Conservation (phyloP, 1,140 invertebrate species). For the Drosophila auraria region DNA sequence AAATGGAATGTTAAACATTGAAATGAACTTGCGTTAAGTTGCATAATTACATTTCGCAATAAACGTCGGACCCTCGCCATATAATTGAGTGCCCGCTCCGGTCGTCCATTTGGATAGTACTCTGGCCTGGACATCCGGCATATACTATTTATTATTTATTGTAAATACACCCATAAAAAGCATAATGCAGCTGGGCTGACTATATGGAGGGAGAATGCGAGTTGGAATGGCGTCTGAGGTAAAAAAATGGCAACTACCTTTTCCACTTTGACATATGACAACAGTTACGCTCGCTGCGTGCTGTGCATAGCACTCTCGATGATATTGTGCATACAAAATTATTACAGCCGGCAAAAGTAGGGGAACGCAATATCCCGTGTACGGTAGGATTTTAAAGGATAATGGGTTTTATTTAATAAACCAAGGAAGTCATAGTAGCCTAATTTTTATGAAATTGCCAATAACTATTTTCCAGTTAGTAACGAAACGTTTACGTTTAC, state of each 20-base stretch:
- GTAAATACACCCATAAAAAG: constrained; percentile 72
- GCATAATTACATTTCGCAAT: constrained; percentile 80
- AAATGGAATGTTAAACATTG: constrained; percentile 82
- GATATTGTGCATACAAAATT: constrained; percentile 40
- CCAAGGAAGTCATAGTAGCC: not conserved
- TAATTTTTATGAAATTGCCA: not conserved
- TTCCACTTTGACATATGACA: constrained; percentile 63
- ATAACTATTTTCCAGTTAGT: constrained; percentile 3
- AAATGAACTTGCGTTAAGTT: constrained; percentile 82
- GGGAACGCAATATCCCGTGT: constrained; percentile 15
- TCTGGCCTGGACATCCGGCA: constrained; percentile 14
- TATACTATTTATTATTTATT: constrained; percentile 70
- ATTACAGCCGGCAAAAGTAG: constrained; percentile 28
- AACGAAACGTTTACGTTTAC: constrained; percentile 20
- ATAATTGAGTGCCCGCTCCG: constrained; percentile 49
- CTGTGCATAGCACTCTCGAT: constrained; percentile 23
- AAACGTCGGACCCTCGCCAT: constrained; percentile 45
- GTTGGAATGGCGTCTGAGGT: constrained; percentile 31
- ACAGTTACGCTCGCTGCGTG: constrained; percentile 39
- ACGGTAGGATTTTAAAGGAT: constrained; percentile 4
- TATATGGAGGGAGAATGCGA: not conserved
- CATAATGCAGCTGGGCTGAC: constrained; percentile 32
- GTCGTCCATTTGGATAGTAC: constrained; percentile 21
- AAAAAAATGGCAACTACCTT: constrained; percentile 55
- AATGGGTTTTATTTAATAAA: not conserved